Evolutionary conservation across 2,113 vertebrate species (phyloP), one percentile per base, ranked within the genome.

Genomic region (Sander vitreus): DNA sequence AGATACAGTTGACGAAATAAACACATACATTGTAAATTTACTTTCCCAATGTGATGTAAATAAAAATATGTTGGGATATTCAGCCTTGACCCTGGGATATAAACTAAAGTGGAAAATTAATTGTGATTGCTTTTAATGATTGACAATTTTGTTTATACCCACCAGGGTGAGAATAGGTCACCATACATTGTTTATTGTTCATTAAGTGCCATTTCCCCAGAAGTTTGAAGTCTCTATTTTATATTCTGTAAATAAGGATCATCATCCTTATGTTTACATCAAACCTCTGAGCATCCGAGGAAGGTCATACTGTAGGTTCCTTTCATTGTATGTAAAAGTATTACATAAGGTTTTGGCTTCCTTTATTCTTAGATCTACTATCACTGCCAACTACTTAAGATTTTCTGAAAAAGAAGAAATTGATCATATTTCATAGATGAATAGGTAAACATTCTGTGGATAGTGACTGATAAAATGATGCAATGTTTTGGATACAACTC

Each of bases 401-500:
- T 21, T 54, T 27, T 27, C 12, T n/a, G 7, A 36, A 64, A 62
- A 43, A 3, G 3, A n/a, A 48, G n/a, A 72, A 66, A 43, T 18
- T 8, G 0, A 69, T 70, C 3, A 1, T 6, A 30, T 66, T 57
- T 54, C 43, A 54, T 67, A 53, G 11, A 57, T 55, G 6, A 57
- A 43, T 18, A 73, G 13, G 15, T 9, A 4, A 55, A 70, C 70
- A 18, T 2, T 43, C 43, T 48, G 33, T 21, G 14, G 5, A 71
- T 12, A 36, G 45, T 33, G 23, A 55, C 6, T 16, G 43, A 58
- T 21, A 53, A 25, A 25, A 5, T 59, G 48, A 53, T 36, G n/a
- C 60, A 23, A 50, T 69, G 39, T 80, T 67, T 84, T 71, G 6
- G 16, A 36, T 68, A 27, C 13, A 60, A 16, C 23, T 60, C 59